Percentiles rank a stretch among this genome's conserved stretches.
phyloP scores from a whole-genome alignment of 2,888 invertebrate genomes.

The Carterocephalus palaemon region DNA sequence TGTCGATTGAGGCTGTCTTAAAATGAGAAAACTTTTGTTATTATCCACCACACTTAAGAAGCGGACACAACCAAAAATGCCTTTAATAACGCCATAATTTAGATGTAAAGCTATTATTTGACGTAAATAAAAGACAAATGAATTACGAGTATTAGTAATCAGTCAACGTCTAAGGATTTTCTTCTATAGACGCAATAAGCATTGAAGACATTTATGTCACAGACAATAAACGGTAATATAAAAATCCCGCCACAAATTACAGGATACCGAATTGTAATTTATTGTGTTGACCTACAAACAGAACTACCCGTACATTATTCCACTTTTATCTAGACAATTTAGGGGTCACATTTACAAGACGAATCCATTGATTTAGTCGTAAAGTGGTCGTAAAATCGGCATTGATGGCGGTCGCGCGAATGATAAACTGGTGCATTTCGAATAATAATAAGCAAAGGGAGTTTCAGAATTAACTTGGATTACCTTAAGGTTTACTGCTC shows the following conservation, averaged over 20 bases:
- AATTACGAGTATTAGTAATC: too few relatives aligned
- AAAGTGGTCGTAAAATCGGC: slow-evolving; percentile 59
- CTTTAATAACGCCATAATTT: too few relatives aligned
- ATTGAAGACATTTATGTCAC: slow-evolving; percentile 10
- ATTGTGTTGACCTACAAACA: slow-evolving; percentile 20
- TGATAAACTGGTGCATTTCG: slow-evolving; percentile 58
- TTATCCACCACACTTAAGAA: too few relatives aligned
- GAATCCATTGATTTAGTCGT: slow-evolving; percentile 70
- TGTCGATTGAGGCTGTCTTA: too few relatives aligned
- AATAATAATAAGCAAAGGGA: slow-evolving; percentile 39
- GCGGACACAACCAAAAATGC: too few relatives aligned
- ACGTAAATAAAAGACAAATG: too few relatives aligned
- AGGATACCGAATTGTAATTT: slow-evolving; percentile 16
- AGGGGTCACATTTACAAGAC: slow-evolving; percentile 65
- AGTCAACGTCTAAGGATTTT: slow-evolving; percentile 21
- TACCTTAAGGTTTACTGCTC: slow-evolving; percentile 5
- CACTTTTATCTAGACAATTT: slow-evolving; percentile 51
- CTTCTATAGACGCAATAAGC: slow-evolving; percentile 11
- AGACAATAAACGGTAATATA: slow-evolving; percentile 10
- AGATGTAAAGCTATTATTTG: too few relatives aligned
- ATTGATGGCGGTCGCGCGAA: slow-evolving; percentile 53
- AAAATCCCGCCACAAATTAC: slow-evolving; percentile 15
- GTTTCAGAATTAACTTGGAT: slow-evolving; percentile 25
- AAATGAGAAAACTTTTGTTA: too few relatives aligned
- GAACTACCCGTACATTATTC: slow-evolving; percentile 47